Percentiles rank a stretch among this genome's conserved stretches.
phyloP scores from a whole-genome alignment of 1,140 invertebrate species.

The Anagrus nilaparvatae region DNA sequence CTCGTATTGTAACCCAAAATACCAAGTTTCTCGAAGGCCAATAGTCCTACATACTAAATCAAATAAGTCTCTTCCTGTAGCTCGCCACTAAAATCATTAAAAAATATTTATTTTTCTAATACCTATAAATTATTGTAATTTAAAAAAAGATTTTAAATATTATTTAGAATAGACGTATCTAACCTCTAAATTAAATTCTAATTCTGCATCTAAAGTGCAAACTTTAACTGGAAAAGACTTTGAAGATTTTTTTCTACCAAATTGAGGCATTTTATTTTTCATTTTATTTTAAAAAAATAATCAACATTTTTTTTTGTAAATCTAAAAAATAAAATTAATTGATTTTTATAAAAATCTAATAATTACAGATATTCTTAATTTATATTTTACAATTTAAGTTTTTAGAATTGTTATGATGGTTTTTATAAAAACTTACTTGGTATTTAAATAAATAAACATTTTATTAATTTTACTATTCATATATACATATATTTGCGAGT shows the following conservation, averaged over 20 bases:
- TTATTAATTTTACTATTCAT: no score
- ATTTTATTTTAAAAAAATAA: constrained; percentile 26
- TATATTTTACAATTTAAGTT: no score
- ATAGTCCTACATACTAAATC: constrained; percentile 94
- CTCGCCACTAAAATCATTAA: constrained; percentile 58
- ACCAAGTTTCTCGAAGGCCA: constrained; percentile 96
- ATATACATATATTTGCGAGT: no score
- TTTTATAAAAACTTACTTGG: no score
- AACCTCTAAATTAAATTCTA: constrained; percentile 91
- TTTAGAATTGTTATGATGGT: no score
- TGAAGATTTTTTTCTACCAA: constrained; percentile 72
- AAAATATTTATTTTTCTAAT: no score
- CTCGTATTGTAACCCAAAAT: constrained; percentile 96
- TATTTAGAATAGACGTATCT: constrained; percentile 21
- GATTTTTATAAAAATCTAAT: no score
- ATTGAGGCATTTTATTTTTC: constrained; percentile 61
- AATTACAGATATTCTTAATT: no score
- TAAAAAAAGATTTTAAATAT: background rate
- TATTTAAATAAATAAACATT: no score
- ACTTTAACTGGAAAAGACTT: constrained; percentile 92
- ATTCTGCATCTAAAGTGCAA: constrained; percentile 90
- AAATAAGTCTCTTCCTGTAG: constrained; percentile 92
- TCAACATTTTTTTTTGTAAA: no score
- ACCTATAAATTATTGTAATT: background rate
- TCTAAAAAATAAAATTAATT: no score